These are phyloP conservation scores for Leucoma salicis DNA, from an alignment of 2,888 invertebrate genomes.

Conservation along the genomic window DNA sequence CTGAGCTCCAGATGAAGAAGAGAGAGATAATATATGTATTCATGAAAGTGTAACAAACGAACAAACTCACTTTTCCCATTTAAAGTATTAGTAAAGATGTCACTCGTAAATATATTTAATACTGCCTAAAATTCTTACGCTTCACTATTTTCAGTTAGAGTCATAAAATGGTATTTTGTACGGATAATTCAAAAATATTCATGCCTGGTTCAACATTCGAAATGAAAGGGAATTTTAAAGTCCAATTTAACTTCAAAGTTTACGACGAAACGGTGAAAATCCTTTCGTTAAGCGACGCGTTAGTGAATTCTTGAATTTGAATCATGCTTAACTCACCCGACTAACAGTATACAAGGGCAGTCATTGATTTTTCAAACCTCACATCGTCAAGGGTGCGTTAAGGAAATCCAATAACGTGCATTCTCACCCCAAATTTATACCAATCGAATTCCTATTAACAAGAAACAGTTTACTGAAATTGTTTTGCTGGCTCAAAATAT, in stretches of 20 bases:
- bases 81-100: no score
- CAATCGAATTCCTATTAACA: conserved; percentile 61
- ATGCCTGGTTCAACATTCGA: neutral
- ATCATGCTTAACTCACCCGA: conserved; percentile 27
- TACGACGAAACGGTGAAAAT: conserved; percentile 15
- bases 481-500: no score
- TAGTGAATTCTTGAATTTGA: conserved; percentile 26
- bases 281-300: conserved; percentile 19
- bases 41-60: no score
- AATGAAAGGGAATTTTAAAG: neutral
- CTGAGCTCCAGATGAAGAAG: no score
- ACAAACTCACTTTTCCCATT: no score
- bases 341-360: conserved; percentile 32
- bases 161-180: no score
- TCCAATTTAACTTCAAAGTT: conserved; percentile 14
- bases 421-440: conserved; percentile 53
- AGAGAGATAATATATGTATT: no score
- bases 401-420: conserved; percentile 63
- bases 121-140: no score
- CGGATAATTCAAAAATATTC: neutral
- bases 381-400: conserved; percentile 51
- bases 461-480: conserved; percentile 21
- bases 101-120: no score
- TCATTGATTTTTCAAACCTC: conserved; percentile 69
- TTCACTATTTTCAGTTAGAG: conserved; percentile 1